Base-by-base conservation (phyloP, 2,888 invertebrate species). In the Torymus texanus region DNA sequence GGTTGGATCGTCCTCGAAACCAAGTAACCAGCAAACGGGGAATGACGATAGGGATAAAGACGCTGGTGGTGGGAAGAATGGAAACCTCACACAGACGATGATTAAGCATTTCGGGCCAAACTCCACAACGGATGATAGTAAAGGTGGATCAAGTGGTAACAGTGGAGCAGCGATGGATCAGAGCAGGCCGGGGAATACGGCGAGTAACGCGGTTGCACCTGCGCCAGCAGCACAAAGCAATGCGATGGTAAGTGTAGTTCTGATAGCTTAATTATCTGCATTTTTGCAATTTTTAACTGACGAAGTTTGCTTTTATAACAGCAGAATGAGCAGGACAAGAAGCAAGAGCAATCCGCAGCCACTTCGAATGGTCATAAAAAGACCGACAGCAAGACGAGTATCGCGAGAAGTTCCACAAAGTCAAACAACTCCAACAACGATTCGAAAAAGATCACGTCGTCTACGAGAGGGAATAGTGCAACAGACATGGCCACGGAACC, bases 51-150 rank as follows among this genome's bases (percentile, higher is more conserved):
- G 41, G 10, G 21, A n/a, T 5, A 50, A 50, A 59, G 13, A 8
- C 12, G 4, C 14, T 2, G 41, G n/a, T 12, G 55, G 18, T 4
- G 68, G 10, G n/a, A 80, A 59, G 14, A 53, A 21, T 29, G 63
- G 58, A 5, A 70, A 72, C 2, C 0, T 55, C 2, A 50, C 78
- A 0, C 72, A 78, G 16, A 80, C 74, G 16, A 78, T 81, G 81
- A 78, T 80, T 55, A 81, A 76, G 14, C 79, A 79, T n/a, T 77
- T 79, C 58, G 79, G 79, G 2, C 75, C 72, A 12, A 77, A 73
- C 56, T 2, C 76, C 11, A 56, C 10, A 4, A 53, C 2, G 16
- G 75, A 75, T 53, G 63, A 78, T 0, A 66, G 56, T 41, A 41
- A 8, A 8, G 41, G 41, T 4, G 21, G 2, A 1, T 11, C 53